Conservation (phyloP, 2,113 vertebrate genomes). For the Oreochromis spilurus region DNA sequence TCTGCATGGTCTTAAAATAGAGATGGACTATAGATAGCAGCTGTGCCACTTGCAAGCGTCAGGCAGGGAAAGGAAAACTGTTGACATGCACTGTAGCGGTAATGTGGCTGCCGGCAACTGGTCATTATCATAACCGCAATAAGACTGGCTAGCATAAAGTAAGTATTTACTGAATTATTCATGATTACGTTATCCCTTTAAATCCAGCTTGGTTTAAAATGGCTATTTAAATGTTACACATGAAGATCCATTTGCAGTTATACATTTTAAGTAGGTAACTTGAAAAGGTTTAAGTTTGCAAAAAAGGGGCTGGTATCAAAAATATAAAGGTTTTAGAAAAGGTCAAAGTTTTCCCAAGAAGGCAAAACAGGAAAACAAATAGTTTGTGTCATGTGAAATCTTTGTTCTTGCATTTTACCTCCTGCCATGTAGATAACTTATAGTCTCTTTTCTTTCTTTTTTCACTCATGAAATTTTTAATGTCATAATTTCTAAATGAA, state of each 20-base stretch:
- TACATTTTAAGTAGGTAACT: neutral
- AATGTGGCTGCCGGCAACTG: conserved; percentile 20
- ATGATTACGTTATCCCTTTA: neutral
- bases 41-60: conserved; percentile 40
- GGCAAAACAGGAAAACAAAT: neutral
- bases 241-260: neutral
- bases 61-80: conserved; percentile 46
- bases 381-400: neutral
- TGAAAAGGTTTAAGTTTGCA: neutral
- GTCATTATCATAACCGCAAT: conserved; percentile 20
- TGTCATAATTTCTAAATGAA: neutral
- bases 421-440: neutral
- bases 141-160: conserved; percentile 1
- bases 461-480: neutral
- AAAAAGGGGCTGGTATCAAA: neutral
- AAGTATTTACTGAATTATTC: conserved; percentile 26
- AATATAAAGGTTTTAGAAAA: neutral
- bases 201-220: neutral
- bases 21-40: conserved; percentile 70
- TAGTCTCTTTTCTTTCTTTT: neutral
- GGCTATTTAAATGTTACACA: neutral
- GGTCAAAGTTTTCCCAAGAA: conserved; percentile 19
- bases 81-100: conserved; percentile 42
- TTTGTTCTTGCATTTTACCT: neutral
- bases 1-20: conserved; percentile 71